Evolutionary conservation across 2,888 invertebrate genomes (phyloP).

Genomic region (Zele albiditarsus): DNA sequence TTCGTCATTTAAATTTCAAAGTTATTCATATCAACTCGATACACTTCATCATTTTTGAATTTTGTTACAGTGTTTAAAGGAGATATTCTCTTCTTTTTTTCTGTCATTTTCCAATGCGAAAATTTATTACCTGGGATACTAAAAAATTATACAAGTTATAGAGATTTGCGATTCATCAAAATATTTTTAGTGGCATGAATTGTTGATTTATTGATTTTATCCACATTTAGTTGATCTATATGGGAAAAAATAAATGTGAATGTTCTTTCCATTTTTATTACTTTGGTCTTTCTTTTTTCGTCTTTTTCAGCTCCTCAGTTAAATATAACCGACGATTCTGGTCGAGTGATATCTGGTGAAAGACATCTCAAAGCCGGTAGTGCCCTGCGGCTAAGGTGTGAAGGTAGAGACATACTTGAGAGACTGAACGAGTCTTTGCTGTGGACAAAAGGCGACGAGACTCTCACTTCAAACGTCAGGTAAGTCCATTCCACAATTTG

Average conservation of each 20-base stretch:
- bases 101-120: no score
- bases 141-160: no score
- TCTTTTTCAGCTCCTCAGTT: conserved; percentile 75
- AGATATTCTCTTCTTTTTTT: no score
- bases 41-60: no score
- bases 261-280: neutral
- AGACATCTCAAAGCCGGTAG: conserved; percentile 78
- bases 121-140: no score
- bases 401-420: conserved; percentile 71
- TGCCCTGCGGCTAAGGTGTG: conserved; percentile 75
- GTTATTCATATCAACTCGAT: no score
- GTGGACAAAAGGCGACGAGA: conserved; percentile 75
- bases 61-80: no score
- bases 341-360: conserved; percentile 75
- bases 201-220: no score
- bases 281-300: conserved; percentile 41
- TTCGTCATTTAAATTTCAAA: neutral
- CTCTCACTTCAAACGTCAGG: conserved; percentile 75
- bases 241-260: no score
- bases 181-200: no score
- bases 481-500: conserved; percentile 61
- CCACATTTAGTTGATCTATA: no score
- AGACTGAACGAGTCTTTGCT: conserved; percentile 73
- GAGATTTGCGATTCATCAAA: no score
- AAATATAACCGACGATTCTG: conserved; percentile 77